Evolutionary conservation across 2,888 invertebrate genomes (phyloP), one percentile per base, ranked within the genome.

Genomic region (Furcula furcula): DNA sequence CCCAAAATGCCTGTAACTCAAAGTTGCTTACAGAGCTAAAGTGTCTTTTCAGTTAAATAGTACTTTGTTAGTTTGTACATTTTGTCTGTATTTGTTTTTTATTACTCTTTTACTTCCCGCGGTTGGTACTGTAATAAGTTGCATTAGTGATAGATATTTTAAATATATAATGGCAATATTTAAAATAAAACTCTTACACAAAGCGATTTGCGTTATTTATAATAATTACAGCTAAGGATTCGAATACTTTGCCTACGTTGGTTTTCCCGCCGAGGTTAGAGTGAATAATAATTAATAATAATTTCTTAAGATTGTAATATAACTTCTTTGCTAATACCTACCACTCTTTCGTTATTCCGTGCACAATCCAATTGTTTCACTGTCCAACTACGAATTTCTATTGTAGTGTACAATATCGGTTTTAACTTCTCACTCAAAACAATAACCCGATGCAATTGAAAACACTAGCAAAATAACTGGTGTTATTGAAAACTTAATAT

Each of bases 401-500:
- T 22, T 13, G 2, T 4, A 14, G 5, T 20, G 2, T 7, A 2
- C 26, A 14, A 26, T 14, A 26, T 26, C 14, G 14, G 4, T n/a
- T 14, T 9, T 5, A 14, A 9, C 22, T 26, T 14, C 25, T 5
- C 13, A 26, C 9, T 26, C 1, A 7, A 13, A 28, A 11, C 28
- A 18, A 28, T 18, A 18, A 28, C 28, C 11, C 18, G 16, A 18
- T 16, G 7, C 28, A 28, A 28, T 18, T 28, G 28, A 11, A 16
- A 18, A 18, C 16, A 14, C 18, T 28, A 7, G 26, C 15, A 9
- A n/a, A 35, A 40, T 34, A 44, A 41, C 3, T 25, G 30, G 46
- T 37, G 42, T 59, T 67, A 69, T 68, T 66, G 56, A 56, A 65
- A 65, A 63, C 43, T 60, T 64, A 66, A 66, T 68, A 67, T 69